These are phyloP conservation scores for Melangyna quadrimaculata DNA, from an alignment of 2,888 invertebrate species.

Conservation along the genomic window DNA sequence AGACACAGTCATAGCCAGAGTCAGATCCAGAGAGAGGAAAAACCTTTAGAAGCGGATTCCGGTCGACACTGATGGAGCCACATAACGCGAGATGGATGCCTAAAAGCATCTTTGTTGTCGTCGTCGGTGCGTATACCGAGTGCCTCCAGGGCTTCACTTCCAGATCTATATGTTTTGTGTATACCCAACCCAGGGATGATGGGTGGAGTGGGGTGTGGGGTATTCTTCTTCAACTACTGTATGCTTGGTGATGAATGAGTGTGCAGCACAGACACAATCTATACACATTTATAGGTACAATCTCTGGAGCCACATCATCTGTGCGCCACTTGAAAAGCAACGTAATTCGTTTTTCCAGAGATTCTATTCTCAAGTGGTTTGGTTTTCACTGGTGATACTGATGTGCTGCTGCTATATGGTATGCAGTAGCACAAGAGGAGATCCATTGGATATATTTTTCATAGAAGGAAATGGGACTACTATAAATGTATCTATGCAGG, in stretches of 20 bases:
- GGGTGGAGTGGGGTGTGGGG: background rate
- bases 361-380: slow-evolving; percentile 61
- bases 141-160: slow-evolving; percentile 29
- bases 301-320: slow-evolving; percentile 35
- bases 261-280: slow-evolving; percentile 13
- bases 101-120: slow-evolving; percentile 3
- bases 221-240: background rate
- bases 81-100: slow-evolving; percentile 54
- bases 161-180: slow-evolving; percentile 25
- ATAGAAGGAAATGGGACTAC: slow-evolving; percentile 55
- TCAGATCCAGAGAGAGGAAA: background rate
- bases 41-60: slow-evolving; percentile 39
- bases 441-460: slow-evolving; percentile 30
- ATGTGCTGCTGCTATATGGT: background rate
- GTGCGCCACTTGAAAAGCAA: slow-evolving; percentile 58
- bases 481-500: slow-evolving; percentile 21
- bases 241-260: slow-evolving; percentile 61
- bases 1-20: slow-evolving; percentile 14
- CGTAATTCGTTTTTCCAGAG: slow-evolving; percentile 66
- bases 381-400: background rate
- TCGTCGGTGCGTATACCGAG: slow-evolving; percentile 39
- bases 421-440: background rate
- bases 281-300: background rate
- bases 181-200: no score
- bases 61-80: slow-evolving; percentile 55